Evolutionary conservation across 2,797 vertebrate genomes (phyloP).

Genomic region (Myiotriccus ornatus): DNA sequence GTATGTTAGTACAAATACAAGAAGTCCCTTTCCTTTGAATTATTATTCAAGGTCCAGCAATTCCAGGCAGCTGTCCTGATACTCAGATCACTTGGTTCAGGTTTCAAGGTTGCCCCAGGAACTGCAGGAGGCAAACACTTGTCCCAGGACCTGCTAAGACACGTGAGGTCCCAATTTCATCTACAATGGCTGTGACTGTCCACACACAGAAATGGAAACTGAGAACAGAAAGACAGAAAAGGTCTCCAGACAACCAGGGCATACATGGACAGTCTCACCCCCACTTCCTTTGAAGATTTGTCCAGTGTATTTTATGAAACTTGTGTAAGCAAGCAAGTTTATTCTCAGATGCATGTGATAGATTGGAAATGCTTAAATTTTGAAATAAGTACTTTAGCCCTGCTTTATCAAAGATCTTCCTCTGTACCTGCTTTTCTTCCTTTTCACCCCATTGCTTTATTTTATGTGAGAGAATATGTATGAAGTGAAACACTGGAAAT

Average conservation of each 20-base stretch:
- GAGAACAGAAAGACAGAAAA: not conserved
- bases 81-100: not conserved
- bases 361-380: not conserved
- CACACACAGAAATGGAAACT: not conserved
- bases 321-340: not conserved
- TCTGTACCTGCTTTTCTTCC: not conserved
- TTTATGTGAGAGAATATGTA: not conserved
- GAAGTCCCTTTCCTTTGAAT: not conserved
- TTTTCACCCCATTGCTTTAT: not conserved
- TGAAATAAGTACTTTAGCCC: not conserved
- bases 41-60: not conserved
- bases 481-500: not conserved
- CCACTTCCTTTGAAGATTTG: not conserved
- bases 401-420: not conserved
- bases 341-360: not conserved
- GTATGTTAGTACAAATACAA: not conserved
- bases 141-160: not conserved
- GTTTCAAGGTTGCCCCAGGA: not conserved
- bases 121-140: not conserved
- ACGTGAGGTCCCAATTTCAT: not conserved
- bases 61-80: not conserved
- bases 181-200: not conserved
- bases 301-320: not conserved
- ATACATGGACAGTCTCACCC: not conserved
- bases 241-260: not conserved